These are phyloP conservation scores for Rhabditoides inermis DNA, from an alignment of 2,888 invertebrate species.

Conservation along the genomic window DNA sequence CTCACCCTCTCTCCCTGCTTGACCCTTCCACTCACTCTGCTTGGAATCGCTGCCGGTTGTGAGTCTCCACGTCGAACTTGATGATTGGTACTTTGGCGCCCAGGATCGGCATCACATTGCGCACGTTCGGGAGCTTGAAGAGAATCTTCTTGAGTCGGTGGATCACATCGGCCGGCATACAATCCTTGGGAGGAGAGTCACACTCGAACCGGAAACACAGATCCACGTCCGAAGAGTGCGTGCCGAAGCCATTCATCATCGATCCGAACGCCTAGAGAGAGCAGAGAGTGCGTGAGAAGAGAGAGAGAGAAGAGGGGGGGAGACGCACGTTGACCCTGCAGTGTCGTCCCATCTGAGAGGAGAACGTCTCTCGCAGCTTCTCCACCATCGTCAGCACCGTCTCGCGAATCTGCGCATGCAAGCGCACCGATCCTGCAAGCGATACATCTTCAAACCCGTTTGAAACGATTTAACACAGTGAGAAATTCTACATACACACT, in stretches of 20 bases:
- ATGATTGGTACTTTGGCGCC: constrained; percentile 63
- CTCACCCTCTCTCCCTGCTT: no score
- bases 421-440: no score
- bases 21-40: constrained; percentile 58
- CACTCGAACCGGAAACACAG: constrained; percentile 59
- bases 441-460: no score
- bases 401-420: no score
- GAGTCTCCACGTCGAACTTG: constrained; percentile 55
- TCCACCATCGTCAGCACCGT: no score
- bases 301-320: no score
- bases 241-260: constrained; percentile 61
- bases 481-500: no score
- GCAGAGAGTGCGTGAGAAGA: no score
- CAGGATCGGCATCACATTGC: constrained; percentile 34
- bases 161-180: constrained; percentile 11
- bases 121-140: constrained; percentile 5
- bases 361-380: no score
- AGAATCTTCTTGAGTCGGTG: constrained; percentile 1
- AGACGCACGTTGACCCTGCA: no score
- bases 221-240: constrained; percentile 60
- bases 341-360: no score
- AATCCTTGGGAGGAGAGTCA: constrained; percentile 28
- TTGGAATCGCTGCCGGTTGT: constrained; percentile 51
- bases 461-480: no score
- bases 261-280: constrained; percentile 60